phyloP scores from a whole-genome alignment of 2,113 vertebrate genomes.

The Lepidothrix coronata region DNA sequence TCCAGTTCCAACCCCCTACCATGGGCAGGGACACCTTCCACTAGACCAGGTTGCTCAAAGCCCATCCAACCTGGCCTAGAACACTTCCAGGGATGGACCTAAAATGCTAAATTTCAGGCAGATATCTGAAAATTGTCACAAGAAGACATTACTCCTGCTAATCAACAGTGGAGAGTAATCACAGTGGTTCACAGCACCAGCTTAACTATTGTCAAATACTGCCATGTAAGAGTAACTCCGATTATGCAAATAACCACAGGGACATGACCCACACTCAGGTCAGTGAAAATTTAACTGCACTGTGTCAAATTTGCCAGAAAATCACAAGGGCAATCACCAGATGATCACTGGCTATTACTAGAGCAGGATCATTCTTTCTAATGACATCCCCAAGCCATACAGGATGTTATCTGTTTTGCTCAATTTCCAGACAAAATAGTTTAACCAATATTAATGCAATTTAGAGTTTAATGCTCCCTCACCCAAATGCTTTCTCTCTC shows the following conservation, averaged over 20 bases:
- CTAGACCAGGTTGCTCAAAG: not conserved
- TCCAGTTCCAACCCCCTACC: not conserved
- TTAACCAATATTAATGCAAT: slow-evolving; percentile 51
- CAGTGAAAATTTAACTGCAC: slow-evolving; percentile 17
- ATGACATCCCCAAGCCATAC: not conserved
- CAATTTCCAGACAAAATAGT: slow-evolving; percentile 47
- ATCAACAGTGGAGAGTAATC: not conserved
- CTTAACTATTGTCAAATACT: not conserved
- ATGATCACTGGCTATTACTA: not conserved
- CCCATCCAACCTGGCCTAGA: not conserved
- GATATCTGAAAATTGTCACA: not conserved
- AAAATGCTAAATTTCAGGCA: not conserved
- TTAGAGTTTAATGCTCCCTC: slow-evolving; percentile 33
- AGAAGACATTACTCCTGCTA: not conserved
- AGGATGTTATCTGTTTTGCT: slow-evolving; percentile 25
- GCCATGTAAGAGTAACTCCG: not conserved
- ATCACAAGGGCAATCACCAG: slow-evolving; percentile 5
- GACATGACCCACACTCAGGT: not conserved
- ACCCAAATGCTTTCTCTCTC: not conserved
- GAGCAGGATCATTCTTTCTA: not conserved
- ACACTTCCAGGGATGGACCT: not conserved
- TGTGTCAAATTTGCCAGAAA: slow-evolving; percentile 38
- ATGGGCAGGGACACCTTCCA: not conserved
- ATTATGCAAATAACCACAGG: not conserved
- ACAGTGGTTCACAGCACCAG: not conserved